Percentiles rank a stretch among this genome's conserved stretches.
Conservation (phyloP, 2,888 invertebrate genomes). For the Amaurobius ferox region DNA sequence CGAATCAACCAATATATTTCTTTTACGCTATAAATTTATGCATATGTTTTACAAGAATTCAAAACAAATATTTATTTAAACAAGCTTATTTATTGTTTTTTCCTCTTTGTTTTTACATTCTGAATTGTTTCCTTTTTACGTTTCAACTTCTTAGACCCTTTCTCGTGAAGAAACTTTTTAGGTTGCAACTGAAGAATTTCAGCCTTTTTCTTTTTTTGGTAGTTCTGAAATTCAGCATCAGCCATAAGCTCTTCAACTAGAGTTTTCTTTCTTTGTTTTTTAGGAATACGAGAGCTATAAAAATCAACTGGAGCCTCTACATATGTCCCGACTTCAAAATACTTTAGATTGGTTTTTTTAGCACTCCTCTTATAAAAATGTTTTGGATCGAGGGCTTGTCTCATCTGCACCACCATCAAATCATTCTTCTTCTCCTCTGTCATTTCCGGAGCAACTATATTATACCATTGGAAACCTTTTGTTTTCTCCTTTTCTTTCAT, state of each 20-base stretch:
- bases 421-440: slow-evolving; percentile 93
- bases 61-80: too few relatives aligned
- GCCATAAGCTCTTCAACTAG: slow-evolving; percentile 95
- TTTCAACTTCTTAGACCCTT: slow-evolving; percentile 18
- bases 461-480: slow-evolving; percentile 92
- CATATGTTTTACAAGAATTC: too few relatives aligned
- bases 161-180: slow-evolving; percentile 5
- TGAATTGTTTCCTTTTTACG: too few relatives aligned
- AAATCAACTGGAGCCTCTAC: slow-evolving; percentile 92
- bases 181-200: slow-evolving; percentile 33
- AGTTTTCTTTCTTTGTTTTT: slow-evolving; percentile 90
- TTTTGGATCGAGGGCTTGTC: slow-evolving; percentile 93
- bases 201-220: slow-evolving; percentile 50
- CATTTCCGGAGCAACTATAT: slow-evolving; percentile 89
- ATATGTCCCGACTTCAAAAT: slow-evolving; percentile 85
- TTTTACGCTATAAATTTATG: too few relatives aligned
- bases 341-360: slow-evolving; percentile 88
- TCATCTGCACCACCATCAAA: slow-evolving; percentile 92
- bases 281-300: slow-evolving; percentile 88
- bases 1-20: too few relatives aligned
- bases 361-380: slow-evolving; percentile 96
- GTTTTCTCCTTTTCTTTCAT: slow-evolving; percentile 85
- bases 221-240: slow-evolving; percentile 85
- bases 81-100: too few relatives aligned
- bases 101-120: too few relatives aligned